These are phyloP conservation scores for Pentalonia nigronervosa DNA, from an alignment of 1,140 invertebrate genomes.

Conservation along the genomic window DNA sequence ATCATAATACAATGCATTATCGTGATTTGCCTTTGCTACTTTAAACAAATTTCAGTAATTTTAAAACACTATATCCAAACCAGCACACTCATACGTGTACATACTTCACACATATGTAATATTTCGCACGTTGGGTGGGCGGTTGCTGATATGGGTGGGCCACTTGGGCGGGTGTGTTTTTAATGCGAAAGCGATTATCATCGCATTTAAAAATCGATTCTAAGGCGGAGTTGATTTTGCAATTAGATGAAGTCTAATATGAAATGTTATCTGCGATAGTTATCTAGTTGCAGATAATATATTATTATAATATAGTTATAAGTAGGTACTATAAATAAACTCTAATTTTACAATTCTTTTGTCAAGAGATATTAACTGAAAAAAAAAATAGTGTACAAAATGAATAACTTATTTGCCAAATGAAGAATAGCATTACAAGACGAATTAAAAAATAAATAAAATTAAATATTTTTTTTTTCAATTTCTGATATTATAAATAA, in stretches of 20 bases:
- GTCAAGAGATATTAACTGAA: background rate
- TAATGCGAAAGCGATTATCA: constrained; percentile 33
- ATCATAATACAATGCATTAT: background rate
- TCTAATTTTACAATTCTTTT: background rate
- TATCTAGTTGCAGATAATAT: constrained; percentile 6
- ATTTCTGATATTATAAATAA: background rate
- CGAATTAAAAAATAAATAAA: background rate
- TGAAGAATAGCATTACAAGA: background rate
- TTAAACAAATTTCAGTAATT: background rate
- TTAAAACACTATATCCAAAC: background rate
- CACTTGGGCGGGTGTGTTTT: constrained; percentile 18
- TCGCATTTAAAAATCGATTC: background rate
- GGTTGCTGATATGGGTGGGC: constrained; percentile 20
- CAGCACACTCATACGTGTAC: background rate
- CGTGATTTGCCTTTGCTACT: background rate
- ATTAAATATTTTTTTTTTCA: background rate
- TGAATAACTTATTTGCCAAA: background rate
- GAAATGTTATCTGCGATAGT: constrained; percentile 17
- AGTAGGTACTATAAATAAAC: background rate
- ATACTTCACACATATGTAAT: background rate
- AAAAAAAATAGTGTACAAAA: background rate
- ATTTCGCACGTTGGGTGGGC: constrained; percentile 20
- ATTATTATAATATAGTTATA: background rate
- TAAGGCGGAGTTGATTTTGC: constrained; percentile 36
- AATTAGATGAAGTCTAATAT: background rate